Evolutionary conservation across 2,113 vertebrate species (phyloP).

Genomic region (Stigmatopora argus): DNA sequence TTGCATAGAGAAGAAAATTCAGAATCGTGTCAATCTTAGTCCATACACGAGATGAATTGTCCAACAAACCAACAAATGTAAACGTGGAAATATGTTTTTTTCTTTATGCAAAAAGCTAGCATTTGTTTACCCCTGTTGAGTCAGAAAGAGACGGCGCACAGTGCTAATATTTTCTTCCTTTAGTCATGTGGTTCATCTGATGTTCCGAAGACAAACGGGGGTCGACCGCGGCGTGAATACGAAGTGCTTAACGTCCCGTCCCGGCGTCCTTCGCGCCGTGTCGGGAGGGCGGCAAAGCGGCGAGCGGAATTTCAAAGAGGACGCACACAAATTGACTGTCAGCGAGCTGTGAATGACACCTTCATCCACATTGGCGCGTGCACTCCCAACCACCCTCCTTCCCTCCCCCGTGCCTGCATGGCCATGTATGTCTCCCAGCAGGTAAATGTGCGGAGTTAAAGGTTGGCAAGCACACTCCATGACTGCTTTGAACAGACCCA

Average conservation of each 20-base stretch:
- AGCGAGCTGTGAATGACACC: conserved; percentile 65
- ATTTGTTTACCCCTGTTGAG: too few species aligned
- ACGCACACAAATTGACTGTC: conserved; percentile 18
- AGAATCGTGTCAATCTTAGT: too few species aligned
- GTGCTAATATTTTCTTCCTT: background rate
- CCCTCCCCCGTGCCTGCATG: background rate
- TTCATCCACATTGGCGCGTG: conserved; percentile 36
- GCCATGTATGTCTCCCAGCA: conserved; percentile 38
- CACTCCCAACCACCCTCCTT: background rate
- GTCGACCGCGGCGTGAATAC: background rate
- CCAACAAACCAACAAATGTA: too few species aligned
- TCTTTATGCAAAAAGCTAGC: too few species aligned
- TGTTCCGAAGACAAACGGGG: background rate
- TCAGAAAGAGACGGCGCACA: background rate
- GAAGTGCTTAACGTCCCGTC: background rate
- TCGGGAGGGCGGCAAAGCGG: conserved; percentile 1
- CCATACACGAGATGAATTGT: too few species aligned
- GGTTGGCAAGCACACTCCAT: conserved; percentile 24
- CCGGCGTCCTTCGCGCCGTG: conserved; percentile 3
- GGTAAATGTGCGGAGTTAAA: conserved; percentile 42
- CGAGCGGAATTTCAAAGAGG: conserved; percentile 10
- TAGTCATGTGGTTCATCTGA: background rate
- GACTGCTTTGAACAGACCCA: too few species aligned
- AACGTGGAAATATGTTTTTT: too few species aligned
- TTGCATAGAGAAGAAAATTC: too few species aligned